Evolutionary conservation across 2,113 vertebrate genomes (phyloP).

Genomic region (Microtus montanus): DNA sequence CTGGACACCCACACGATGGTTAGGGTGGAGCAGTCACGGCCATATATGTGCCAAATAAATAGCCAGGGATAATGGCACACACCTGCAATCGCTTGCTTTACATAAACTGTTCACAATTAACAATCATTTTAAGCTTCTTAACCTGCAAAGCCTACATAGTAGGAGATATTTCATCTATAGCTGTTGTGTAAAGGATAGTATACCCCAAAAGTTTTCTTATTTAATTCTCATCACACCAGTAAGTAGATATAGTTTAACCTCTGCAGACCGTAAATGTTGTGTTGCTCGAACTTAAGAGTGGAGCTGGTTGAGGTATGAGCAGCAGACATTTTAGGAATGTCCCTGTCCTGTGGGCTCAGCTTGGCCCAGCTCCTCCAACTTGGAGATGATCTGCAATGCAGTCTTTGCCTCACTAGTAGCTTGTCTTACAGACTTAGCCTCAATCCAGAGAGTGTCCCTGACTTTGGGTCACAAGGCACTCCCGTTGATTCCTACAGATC

Average conservation of each 20-base stretch:
- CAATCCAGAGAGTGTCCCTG: background rate
- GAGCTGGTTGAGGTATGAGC: background rate
- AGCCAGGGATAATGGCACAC: background rate
- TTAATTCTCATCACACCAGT: background rate
- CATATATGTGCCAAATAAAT: background rate
- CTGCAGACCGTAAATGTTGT: background rate
- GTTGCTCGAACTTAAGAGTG: background rate
- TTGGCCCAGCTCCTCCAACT: background rate
- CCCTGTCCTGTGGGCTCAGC: background rate
- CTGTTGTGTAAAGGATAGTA: background rate
- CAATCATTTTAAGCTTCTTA: background rate
- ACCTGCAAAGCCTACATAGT: background rate
- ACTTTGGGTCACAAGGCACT: background rate
- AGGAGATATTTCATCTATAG: background rate
- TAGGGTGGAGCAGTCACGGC: background rate
- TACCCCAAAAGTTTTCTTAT: background rate
- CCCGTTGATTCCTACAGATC: background rate
- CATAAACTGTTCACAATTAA: background rate
- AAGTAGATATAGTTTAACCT: background rate
- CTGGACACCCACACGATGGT: background rate
- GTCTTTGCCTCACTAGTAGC: background rate
- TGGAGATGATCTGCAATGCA: background rate
- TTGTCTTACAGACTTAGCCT: background rate
- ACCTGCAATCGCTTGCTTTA: background rate
- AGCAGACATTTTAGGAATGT: background rate